phyloP scores from a whole-genome alignment of 1,140 invertebrate species.

The Chelonus insularis region DNA sequence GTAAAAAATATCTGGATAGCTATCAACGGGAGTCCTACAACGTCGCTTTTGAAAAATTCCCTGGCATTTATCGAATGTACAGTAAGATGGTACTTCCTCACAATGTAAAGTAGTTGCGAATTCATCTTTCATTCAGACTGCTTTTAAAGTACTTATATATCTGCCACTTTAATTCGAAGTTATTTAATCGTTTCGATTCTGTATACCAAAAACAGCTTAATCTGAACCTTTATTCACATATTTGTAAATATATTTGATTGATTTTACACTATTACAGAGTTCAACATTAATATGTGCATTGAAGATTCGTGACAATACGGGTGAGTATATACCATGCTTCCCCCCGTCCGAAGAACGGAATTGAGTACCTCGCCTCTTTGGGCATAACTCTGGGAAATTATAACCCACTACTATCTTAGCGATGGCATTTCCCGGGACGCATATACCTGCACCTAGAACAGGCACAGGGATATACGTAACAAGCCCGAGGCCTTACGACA shows the following conservation, averaged over 20 bases:
- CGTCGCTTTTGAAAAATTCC: conserved; percentile 4
- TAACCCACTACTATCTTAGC: too few species aligned
- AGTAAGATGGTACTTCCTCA: conserved; percentile 49
- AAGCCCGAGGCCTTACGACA: too few species aligned
- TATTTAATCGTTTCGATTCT: too few species aligned
- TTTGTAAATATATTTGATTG: conserved; percentile 31
- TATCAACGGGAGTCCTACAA: too few species aligned
- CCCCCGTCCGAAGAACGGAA: too few species aligned
- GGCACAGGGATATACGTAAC: too few species aligned
- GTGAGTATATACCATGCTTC: too few species aligned
- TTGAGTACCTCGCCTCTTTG: too few species aligned
- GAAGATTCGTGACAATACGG: conserved; percentile 57
- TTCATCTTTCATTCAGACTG: conserved; percentile 47
- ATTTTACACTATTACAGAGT: too few species aligned
- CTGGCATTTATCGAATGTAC: conserved; percentile 48
- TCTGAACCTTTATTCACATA: conserved; percentile 44
- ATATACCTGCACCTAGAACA: too few species aligned
- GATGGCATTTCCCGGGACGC: too few species aligned
- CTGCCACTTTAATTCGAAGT: conserved; percentile 43
- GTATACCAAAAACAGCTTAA: conserved; percentile 34
- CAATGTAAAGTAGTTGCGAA: conserved; percentile 53
- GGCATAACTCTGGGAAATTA: too few species aligned
- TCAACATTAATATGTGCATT: conserved; percentile 47
- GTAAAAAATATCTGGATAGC: not conserved
- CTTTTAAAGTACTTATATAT: conserved; percentile 51